Evolutionary conservation across 2,888 invertebrate species (phyloP), one percentile per base, ranked within the genome.

Genomic region (Piscicola geometra): DNA sequence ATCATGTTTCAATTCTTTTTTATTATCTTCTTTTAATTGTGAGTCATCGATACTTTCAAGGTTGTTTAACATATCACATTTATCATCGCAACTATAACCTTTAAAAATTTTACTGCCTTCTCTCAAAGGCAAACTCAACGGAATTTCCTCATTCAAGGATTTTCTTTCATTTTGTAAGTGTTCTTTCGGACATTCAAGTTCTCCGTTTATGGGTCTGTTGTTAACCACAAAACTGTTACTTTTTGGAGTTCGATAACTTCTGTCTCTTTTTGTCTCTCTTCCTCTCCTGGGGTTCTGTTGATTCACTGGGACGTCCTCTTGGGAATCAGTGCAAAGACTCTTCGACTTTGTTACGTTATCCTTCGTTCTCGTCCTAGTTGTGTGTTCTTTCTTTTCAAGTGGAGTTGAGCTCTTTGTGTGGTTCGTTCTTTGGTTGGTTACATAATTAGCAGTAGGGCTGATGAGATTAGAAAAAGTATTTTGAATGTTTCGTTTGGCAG

Each of bases 221-320:
- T 56, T 3, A 21, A 15, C n/a, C 3, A 25, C n/a, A 21, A 56
- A 21, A 21, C 60, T 56, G n/a, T 25, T 18, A 5, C n/a, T 18
- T 56, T 56, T 56, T 5, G 12, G 3, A n/a, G n/a, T n/a, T n/a
- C n/a, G n/a, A n/a, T n/a, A 25, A 56, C 3, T 21, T 56, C n/a
- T 56, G n/a, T 25, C 60, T 56, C 60, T 56, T 25, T n/a, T 56
- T 21, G 60, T 18, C 60, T 56, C 60, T 56, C 60, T 56, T 3
- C 25, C n/a, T n/a, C 60, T 56, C 25, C 60, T 56, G 21, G 60
- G n/a, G n/a, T 15, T 41, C 41, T 56, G 60, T 9, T 56, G 60
- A 56, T 5, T 21, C 21, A 47, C 21, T 15, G 50, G 50, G n/a
- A n/a, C n/a, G n/a, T n/a, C n/a, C n/a, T n/a, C n/a, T n/a, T n/a